Percentiles rank a stretch among this genome's conserved stretches.
phyloP scores from a whole-genome alignment of 2,888 invertebrate species.

The Cephus nigrinus region DNA sequence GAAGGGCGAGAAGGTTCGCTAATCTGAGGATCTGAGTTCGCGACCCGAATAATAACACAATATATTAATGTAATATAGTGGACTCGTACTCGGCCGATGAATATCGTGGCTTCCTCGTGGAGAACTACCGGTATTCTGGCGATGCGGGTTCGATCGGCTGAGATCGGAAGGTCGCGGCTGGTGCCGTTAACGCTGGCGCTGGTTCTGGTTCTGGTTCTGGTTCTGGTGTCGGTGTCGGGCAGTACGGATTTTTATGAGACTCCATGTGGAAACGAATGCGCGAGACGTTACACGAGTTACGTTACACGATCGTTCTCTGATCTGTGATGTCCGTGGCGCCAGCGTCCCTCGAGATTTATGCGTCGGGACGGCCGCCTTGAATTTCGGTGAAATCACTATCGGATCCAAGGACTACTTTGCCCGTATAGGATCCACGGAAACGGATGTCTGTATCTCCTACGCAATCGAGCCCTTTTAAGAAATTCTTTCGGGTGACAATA shows the following conservation, averaged over 20 bases:
- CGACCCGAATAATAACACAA: slow-evolving; percentile 49
- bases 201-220: too few species aligned
- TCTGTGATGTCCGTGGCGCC: slow-evolving; percentile 4
- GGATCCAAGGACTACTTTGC: slow-evolving; percentile 11
- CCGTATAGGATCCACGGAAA: too few species aligned
- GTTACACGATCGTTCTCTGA: slow-evolving; percentile 6
- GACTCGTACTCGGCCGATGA: slow-evolving; percentile 39
- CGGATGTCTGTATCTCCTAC: too few species aligned
- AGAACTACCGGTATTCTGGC: slow-evolving; percentile 4
- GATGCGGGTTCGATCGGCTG: slow-evolving; percentile 1
- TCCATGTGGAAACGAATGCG: slow-evolving; percentile 4
- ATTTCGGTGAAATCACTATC: slow-evolving; percentile 9
- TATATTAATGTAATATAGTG: slow-evolving; percentile 48
- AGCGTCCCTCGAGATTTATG: background rate
- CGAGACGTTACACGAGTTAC: background rate
- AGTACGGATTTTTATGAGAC: slow-evolving; percentile 1
- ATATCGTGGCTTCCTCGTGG: slow-evolving; percentile 27
- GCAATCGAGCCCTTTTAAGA: too few species aligned
- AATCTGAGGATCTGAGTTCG: slow-evolving; percentile 44
- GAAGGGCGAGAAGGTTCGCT: slow-evolving; percentile 25
- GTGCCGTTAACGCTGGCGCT: too few species aligned
- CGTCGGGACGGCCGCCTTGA: slow-evolving; percentile 5
- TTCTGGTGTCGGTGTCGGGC: background rate
- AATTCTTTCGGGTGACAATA: too few species aligned
- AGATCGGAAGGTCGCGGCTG: slow-evolving; percentile 2